phyloP scores from a whole-genome alignment of 2,797 vertebrate species.

The Takifugu rubripes region DNA sequence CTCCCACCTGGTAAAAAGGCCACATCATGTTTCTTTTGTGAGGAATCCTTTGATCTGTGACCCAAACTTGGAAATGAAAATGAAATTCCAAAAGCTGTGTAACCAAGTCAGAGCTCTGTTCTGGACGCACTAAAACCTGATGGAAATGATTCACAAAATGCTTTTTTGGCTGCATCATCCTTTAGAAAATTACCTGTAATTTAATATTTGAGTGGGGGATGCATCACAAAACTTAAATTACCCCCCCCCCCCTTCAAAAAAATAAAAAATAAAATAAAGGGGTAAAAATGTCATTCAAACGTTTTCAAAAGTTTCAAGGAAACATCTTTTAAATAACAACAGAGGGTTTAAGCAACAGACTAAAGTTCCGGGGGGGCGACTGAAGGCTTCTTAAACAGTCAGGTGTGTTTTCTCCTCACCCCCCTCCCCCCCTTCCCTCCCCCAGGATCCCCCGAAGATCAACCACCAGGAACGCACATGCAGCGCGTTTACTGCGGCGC shows the following conservation, averaged over 20 bases:
- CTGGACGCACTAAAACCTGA: no score
- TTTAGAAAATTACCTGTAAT: constrained; percentile 77
- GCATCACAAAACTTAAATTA: constrained; percentile 87
- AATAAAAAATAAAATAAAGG: constrained; percentile 85
- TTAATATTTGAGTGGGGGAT: constrained; percentile 82
- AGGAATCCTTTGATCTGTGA: no score
- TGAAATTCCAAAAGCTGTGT: no score
- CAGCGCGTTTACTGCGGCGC: constrained; percentile 80
- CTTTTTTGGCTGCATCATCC: constrained; percentile 82
- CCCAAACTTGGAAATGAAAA: no score
- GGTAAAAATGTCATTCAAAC: constrained; percentile 81
- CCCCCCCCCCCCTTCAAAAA: constrained; percentile 52
- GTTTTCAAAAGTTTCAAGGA: constrained; percentile 84
- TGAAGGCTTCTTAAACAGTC: constrained; percentile 60
- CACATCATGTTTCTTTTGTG: constrained; percentile 75
- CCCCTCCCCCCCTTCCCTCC: constrained; percentile 27
- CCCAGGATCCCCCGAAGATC: constrained; percentile 81
- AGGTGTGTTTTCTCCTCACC: constrained; percentile 61
- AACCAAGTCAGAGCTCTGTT: no score
- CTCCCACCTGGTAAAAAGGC: constrained; percentile 83
- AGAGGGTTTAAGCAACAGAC: constrained; percentile 83
- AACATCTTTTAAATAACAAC: constrained; percentile 82
- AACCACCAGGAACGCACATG: constrained; percentile 77
- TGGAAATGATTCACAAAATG: no score
- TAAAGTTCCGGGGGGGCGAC: constrained; percentile 60